A percentile compares a stretch with the other conserved stretches of the same genome.
phyloP scores from a whole-genome alignment of 2,113 vertebrate genomes.

The Spheniscus mendiculus region DNA sequence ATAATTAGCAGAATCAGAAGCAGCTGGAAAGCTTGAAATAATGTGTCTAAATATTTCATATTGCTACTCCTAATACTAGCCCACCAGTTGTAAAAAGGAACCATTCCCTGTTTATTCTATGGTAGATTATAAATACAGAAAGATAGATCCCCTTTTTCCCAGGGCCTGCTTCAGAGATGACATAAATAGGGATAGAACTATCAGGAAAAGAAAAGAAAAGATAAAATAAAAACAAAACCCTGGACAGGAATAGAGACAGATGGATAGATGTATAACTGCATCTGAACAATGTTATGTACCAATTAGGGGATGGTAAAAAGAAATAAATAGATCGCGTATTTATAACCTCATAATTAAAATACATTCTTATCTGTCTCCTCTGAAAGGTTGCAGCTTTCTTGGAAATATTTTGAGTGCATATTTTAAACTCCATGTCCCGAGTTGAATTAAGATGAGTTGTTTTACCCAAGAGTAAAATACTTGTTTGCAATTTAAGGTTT shows the following conservation, averaged over 20 bases:
- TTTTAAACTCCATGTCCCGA: neutral
- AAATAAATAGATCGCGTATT: neutral
- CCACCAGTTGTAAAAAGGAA: conserved; percentile 19
- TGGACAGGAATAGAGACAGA: neutral
- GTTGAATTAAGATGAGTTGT: conserved; percentile 20
- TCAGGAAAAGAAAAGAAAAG: neutral
- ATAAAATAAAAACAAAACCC: neutral
- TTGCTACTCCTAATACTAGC: conserved; percentile 21
- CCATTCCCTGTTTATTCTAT: conserved; percentile 20
- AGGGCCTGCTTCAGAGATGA: conserved; percentile 1
- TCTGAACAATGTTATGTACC: neutral
- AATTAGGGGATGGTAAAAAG: neutral
- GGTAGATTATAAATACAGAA: conserved; percentile 36
- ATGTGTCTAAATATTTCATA: conserved; percentile 44
- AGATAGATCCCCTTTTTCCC: neutral
- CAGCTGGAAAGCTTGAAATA: conserved; percentile 50
- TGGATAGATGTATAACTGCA: neutral
- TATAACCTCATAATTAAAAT: conserved; percentile 54
- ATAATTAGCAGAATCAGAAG: conserved; percentile 59
- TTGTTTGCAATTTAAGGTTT: conserved; percentile 25
- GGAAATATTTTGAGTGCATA: conserved; percentile 30
- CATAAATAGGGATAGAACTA: conserved; percentile 12
- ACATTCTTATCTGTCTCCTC: conserved; percentile 34
- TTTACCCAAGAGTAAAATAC: neutral
- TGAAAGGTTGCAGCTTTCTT: conserved; percentile 46